Base-by-base conservation (phyloP, 2,797 vertebrate genomes). In the Clarias platycephalus region DNA sequence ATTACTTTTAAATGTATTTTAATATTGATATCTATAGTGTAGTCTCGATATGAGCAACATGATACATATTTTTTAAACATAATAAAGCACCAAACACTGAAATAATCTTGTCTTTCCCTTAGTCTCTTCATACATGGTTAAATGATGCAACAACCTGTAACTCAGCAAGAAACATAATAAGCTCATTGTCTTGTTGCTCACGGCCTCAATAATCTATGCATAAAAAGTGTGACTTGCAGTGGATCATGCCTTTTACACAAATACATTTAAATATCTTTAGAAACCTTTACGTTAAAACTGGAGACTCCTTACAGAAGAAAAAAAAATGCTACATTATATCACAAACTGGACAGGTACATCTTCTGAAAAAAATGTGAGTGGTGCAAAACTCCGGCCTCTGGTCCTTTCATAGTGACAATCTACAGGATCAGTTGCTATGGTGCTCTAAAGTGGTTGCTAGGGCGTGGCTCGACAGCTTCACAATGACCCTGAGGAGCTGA, bases 81-180 rank as follows among this genome's bases (percentile, higher is more conserved):
- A 34, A 34, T 10, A 58, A 77, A 24, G 55, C 28, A 24, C 2
- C 74, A 60, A 34, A 58, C 28, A 60, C 16, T 12, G 2, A 7
- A 10, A 20, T 31, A 28, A 74, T 16, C 7, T 55, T 55, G 55
- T 75, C 40, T 20, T 28, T 55, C 49, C 26, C 12, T 26, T 26
- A 55, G 4, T 1, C 16, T 20, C 34, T 77, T 58, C 34, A 20
- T 15, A 58, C 55, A 58, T 15, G 20, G 20, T 37, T 60, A 34
- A 58, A 76, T 76, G 74, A 76, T 76, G 74, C 74, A 76, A 76
- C 53, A 22, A 58, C 26, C 53, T 75, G 53, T 75, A 75, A 75
- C n/a, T 31, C 4, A 4, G 13, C 9, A 58, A 76, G 28, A 58
- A 58, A 31, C 72, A 55, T 31, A n/a, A 75, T 20, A 31, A 57